phyloP scores from a whole-genome alignment of 2,888 invertebrate genomes.

The Villa cingulata region DNA sequence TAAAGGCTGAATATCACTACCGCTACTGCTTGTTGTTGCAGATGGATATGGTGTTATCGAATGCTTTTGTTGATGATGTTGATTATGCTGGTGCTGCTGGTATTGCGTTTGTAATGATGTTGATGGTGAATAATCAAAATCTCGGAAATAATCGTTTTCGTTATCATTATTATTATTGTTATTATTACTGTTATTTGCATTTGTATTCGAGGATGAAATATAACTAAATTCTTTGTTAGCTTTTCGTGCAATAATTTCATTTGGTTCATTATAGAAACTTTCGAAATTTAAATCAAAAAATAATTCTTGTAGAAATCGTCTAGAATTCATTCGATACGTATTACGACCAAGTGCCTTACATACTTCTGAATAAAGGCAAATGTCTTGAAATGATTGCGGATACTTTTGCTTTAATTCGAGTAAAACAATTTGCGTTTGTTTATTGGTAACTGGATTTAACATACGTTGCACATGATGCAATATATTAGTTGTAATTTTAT shows the following conservation, averaged over 20 bases:
- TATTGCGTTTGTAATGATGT: background rate
- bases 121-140: background rate
- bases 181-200: conserved; percentile 1
- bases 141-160: background rate
- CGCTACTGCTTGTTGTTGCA: background rate
- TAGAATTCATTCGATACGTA: conserved; percentile 67
- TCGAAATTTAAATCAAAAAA: conserved; percentile 76
- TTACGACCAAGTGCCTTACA: conserved; percentile 63
- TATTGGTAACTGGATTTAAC: conserved; percentile 65
- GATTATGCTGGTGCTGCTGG: conserved; percentile 7
- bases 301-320: conserved; percentile 84
- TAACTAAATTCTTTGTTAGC: conserved; percentile 1
- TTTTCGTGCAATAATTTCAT: conserved; percentile 35
- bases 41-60: background rate
- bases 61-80: background rate
- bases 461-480: conserved; percentile 59
- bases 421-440: conserved; percentile 68
- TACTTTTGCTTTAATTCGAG: conserved; percentile 60
- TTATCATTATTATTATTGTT: conserved; percentile 5
- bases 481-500: conserved; percentile 37
- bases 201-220: conserved; percentile 11
- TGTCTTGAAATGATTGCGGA: conserved; percentile 62
- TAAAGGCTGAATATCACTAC: conserved; percentile 3
- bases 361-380: conserved; percentile 88
- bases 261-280: conserved; percentile 41